Evolutionary conservation across 2,888 invertebrate genomes (phyloP).

Genomic region (Trissolcus japonicus): DNA sequence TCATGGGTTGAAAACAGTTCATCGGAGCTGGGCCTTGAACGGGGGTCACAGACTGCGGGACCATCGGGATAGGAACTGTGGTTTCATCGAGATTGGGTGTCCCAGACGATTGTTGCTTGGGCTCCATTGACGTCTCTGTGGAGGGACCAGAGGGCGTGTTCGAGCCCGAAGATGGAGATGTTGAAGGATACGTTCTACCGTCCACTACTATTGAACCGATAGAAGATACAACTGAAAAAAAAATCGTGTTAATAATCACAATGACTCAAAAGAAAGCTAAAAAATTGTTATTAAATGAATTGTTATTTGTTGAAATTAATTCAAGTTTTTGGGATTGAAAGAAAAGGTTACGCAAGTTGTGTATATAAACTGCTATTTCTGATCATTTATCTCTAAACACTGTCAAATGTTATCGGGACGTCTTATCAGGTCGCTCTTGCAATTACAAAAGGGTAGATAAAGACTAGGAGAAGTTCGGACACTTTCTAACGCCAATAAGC

Average conservation of each 20-base stretch:
- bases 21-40: conserved; percentile 52
- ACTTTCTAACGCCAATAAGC: too few species aligned
- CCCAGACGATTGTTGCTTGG: conserved; percentile 67
- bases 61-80: conserved; percentile 67
- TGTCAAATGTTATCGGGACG: too few species aligned
- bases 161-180: conserved; percentile 66
- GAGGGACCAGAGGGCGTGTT: conserved; percentile 64
- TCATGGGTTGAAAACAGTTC: conserved; percentile 69
- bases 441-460: too few species aligned
- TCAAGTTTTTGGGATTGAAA: too few species aligned
- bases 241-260: not conserved
- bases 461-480: too few species aligned
- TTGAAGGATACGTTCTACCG: conserved; percentile 85
- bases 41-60: conserved; percentile 12
- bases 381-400: too few species aligned
- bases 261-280: not conserved
- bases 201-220: conserved; percentile 90
- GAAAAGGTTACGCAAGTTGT: too few species aligned
- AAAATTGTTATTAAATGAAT: not conserved
- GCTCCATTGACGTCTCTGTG: conserved; percentile 71
- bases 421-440: too few species aligned
- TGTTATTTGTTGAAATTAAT: not conserved
- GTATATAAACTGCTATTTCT: too few species aligned
- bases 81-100: conserved; percentile 54
- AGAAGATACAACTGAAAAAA: conserved; percentile 81